Conservation (phyloP, 2,797 vertebrate species). For the Chiloscyllium punctatum region DNA sequence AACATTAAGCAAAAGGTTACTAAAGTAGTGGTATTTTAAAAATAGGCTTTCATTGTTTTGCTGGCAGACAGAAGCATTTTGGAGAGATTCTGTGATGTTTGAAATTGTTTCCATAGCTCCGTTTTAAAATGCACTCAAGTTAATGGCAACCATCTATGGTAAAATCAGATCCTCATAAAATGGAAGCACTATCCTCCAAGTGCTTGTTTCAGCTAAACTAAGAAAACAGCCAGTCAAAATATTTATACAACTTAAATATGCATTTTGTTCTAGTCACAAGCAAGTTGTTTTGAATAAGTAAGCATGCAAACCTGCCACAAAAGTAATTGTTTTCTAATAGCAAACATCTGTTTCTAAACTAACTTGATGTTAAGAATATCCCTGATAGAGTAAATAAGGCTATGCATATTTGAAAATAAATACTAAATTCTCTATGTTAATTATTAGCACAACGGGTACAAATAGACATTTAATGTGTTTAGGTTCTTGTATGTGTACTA, state of each 20-base stretch:
- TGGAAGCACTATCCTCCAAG: background rate
- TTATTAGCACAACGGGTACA: background rate
- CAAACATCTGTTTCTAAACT: conserved; percentile 2
- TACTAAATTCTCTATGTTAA: background rate
- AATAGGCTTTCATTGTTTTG: background rate
- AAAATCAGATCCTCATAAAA: background rate
- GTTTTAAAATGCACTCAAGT: background rate
- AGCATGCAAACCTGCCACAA: background rate
- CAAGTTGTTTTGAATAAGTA: background rate
- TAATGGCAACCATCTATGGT: background rate
- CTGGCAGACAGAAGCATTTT: background rate
- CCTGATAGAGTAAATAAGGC: background rate
- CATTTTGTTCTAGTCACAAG: background rate
- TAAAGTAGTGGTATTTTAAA: background rate
- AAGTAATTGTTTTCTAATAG: background rate
- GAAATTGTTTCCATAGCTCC: background rate
- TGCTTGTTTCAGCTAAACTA: background rate
- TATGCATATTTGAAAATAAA: background rate
- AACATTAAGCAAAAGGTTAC: background rate
- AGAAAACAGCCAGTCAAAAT: conserved; percentile 22
- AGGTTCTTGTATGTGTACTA: background rate
- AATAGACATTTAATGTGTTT: background rate
- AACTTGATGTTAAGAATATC: background rate
- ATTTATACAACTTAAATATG: background rate
- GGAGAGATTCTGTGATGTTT: conserved; percentile 7